A percentile compares a stretch with the other conserved stretches of the same genome.
These are phyloP conservation scores for Nothoprocta perdicaria DNA, from an alignment of 2,113 vertebrate species.

Conservation along the genomic window DNA sequence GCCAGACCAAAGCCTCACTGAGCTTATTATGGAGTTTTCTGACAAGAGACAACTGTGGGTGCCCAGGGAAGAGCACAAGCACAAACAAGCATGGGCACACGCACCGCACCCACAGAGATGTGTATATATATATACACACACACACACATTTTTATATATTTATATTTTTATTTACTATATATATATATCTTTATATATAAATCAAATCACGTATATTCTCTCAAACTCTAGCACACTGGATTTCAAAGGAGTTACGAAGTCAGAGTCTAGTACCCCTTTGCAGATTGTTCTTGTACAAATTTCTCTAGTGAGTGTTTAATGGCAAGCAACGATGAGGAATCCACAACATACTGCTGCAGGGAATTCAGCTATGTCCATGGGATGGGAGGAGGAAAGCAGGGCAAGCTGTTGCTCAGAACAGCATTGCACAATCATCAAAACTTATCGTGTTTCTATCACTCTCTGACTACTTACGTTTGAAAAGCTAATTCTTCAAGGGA, in stretches of 20 bases:
- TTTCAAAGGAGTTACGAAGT: background rate
- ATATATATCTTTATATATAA: background rate
- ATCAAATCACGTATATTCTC: background rate
- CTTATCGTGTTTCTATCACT: background rate
- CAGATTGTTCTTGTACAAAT: background rate
- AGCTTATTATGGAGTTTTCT: rapidly evolving
- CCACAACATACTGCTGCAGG: background rate
- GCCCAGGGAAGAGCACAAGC: background rate
- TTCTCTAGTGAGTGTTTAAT: rapidly evolving
- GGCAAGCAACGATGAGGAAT: background rate
- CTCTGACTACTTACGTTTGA: background rate
- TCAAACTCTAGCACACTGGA: background rate
- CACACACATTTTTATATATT: no score
- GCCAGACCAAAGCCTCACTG: background rate
- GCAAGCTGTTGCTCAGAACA: background rate
- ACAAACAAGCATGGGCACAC: background rate
- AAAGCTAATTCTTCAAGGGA: background rate
- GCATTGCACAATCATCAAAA: background rate
- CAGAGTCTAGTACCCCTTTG: background rate
- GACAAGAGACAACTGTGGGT: background rate
- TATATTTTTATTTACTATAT: background rate
- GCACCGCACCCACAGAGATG: rapidly evolving
- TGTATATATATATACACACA: no score
- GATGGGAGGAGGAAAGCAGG: background rate
- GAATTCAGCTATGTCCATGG: background rate